Evolutionary conservation across 2,888 invertebrate genomes (phyloP).

Genomic region (Apodemia duryi): DNA sequence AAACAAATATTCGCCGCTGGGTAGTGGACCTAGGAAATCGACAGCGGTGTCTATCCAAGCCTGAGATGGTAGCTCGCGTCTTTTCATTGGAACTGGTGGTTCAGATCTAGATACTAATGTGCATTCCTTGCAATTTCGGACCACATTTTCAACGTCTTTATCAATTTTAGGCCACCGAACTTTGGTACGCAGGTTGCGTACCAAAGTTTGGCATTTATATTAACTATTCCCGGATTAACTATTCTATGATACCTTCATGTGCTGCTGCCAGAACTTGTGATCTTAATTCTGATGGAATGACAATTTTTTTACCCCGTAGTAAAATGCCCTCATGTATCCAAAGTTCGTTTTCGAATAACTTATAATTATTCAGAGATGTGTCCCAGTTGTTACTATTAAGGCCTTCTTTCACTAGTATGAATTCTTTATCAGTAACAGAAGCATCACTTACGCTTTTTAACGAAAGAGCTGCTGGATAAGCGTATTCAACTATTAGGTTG

Average conservation of each 20-base stretch:
- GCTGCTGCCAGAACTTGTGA: constrained; percentile 28
- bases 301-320: constrained; percentile 29
- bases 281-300: constrained; percentile 29
- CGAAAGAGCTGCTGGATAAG: no score
- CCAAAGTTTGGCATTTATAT: constrained; percentile 42
- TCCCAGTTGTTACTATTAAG: no score
- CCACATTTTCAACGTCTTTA: constrained; percentile 32
- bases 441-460: no score
- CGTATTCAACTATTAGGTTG: no score
- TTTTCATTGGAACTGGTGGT: constrained; percentile 29
- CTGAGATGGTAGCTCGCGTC: constrained; percentile 29
- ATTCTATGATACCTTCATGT: constrained; percentile 42
- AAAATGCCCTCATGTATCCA: constrained; percentile 36
- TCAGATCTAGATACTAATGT: constrained; percentile 28
- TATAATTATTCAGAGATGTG: constrained; percentile 27
- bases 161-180: constrained; percentile 46
- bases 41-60: constrained; percentile 35
- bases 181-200: constrained; percentile 41
- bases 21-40: constrained; percentile 33
- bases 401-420: no score
- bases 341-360: constrained; percentile 37
- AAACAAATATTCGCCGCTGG: constrained; percentile 30
- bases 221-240: constrained; percentile 43
- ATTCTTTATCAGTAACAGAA: no score
- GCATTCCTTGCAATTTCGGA: constrained; percentile 30